Conservation (phyloP, 2,797 vertebrate species). For the Fundulus diaphanus region DNA sequence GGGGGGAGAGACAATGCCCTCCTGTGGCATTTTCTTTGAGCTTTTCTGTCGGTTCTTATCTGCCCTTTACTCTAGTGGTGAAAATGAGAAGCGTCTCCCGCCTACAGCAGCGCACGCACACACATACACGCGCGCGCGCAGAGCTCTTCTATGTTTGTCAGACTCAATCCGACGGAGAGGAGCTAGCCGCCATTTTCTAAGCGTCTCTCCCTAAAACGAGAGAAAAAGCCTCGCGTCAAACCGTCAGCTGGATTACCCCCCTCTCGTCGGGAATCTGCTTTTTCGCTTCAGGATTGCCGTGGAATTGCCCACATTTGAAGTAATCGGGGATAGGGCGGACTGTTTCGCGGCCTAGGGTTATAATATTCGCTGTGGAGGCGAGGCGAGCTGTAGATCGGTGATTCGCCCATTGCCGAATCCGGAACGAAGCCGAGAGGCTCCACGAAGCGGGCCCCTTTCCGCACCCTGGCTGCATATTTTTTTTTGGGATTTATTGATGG, state of each 20-base stretch:
- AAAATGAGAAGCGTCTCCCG: conserved; percentile 81
- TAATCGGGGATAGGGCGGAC: conserved; percentile 44
- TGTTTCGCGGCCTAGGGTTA: conserved; percentile 66
- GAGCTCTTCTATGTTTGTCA: conserved; percentile 82
- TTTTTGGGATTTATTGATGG: conserved; percentile 65
- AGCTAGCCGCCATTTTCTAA: conserved; percentile 94
- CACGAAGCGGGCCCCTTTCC: conserved; percentile 49
- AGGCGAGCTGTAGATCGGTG: conserved; percentile 77
- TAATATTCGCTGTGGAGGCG: conserved; percentile 66
- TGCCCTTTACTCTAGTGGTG: conserved; percentile 76
- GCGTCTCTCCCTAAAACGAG: conserved; percentile 85
- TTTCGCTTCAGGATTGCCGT: conserved; percentile 41
- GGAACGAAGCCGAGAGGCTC: conserved; percentile 76
- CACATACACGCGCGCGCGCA: conserved; percentile 52
- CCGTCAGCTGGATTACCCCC: conserved; percentile 54
- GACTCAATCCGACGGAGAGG: conserved; percentile 87
- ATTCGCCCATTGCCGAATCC: conserved; percentile 83
- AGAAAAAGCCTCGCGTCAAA: conserved; percentile 74
- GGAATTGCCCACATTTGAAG: conserved; percentile 44
- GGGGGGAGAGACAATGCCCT: conserved; percentile 72
- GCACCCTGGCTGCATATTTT: conserved; percentile 39
- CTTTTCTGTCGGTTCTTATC: conserved; percentile 62
- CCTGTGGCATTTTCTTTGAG: conserved; percentile 70
- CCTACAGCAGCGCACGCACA: conserved; percentile 66
- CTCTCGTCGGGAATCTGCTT: conserved; percentile 41